A percentile compares a stretch with the other conserved stretches of the same genome.
Conservation (phyloP, 2,797 vertebrate genomes). For the Alcedo quadribrachys region DNA sequence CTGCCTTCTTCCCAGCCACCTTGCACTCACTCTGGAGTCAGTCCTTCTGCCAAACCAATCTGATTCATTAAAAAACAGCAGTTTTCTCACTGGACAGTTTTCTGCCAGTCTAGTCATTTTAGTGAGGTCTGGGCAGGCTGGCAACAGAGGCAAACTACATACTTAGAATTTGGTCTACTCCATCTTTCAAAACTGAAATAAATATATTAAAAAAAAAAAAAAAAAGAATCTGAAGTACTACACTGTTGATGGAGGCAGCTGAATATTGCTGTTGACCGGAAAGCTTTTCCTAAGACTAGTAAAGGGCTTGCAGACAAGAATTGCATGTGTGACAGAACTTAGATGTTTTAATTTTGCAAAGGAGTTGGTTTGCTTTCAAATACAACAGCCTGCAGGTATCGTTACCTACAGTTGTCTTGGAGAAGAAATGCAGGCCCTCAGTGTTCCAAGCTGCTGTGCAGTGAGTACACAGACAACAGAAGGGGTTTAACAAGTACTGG, state of each 20-base stretch:
- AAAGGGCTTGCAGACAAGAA: neutral
- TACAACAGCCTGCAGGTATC: neutral
- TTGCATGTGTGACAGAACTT: neutral
- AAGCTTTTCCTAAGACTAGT: neutral
- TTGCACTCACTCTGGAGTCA: rapidly evolving
- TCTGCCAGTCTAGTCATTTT: neutral
- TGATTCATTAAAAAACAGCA: neutral
- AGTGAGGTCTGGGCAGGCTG: neutral
- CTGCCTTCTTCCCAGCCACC: neutral
- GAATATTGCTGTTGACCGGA: neutral
- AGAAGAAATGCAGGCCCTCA: neutral
- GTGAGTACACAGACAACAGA: neutral
- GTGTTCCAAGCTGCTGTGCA: neutral
- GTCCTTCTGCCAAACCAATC: neutral
- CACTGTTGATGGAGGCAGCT: neutral
- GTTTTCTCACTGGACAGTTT: neutral
- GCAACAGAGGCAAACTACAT: neutral
- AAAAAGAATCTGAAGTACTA: neutral
- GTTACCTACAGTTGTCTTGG: neutral
- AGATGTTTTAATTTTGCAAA: neutral
- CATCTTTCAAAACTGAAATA: neutral
- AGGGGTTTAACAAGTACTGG: neutral
- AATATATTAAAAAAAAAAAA: neutral
- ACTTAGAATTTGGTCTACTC: neutral
- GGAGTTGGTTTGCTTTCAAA: neutral